Evolutionary conservation across 2,797 vertebrate species (phyloP).

Genomic region (Aulostomus chinensis): DNA sequence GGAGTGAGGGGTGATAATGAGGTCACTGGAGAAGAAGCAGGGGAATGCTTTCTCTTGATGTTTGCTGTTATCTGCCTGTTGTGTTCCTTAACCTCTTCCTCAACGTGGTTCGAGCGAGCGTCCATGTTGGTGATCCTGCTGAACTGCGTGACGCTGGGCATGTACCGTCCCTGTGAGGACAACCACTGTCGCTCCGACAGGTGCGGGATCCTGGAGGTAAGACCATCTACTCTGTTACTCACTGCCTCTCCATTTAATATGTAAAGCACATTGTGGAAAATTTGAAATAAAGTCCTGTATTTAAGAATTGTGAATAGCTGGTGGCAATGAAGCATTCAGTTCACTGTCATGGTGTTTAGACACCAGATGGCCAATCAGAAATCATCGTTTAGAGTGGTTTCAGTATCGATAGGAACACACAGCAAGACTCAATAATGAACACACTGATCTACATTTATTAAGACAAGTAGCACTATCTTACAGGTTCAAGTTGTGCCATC

Average conservation of each 20-base stretch:
- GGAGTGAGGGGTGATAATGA: constrained; percentile 27
- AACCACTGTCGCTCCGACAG: constrained; percentile 90
- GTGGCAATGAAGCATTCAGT: no score
- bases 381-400: background rate
- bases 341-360: no score
- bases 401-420: no score
- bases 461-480: no score
- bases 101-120: constrained; percentile 95
- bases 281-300: no score
- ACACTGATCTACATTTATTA: no score
- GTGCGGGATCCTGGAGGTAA: constrained; percentile 95
- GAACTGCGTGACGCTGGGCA: constrained; percentile 97
- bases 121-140: constrained; percentile 99
- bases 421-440: no score
- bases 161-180: constrained; percentile 98
- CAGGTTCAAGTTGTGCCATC: no score
- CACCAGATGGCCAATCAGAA: background rate
- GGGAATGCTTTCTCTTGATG: background rate
- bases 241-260: background rate
- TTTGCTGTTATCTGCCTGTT: background rate
- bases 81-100: constrained; percentile 71
- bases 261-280: no score
- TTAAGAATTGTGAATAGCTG: no score
- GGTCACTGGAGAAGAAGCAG: constrained; percentile 35
- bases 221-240: constrained; percentile 1